phyloP scores from a whole-genome alignment of 1,140 invertebrate species.

The Drosophila ercepeae region DNA sequence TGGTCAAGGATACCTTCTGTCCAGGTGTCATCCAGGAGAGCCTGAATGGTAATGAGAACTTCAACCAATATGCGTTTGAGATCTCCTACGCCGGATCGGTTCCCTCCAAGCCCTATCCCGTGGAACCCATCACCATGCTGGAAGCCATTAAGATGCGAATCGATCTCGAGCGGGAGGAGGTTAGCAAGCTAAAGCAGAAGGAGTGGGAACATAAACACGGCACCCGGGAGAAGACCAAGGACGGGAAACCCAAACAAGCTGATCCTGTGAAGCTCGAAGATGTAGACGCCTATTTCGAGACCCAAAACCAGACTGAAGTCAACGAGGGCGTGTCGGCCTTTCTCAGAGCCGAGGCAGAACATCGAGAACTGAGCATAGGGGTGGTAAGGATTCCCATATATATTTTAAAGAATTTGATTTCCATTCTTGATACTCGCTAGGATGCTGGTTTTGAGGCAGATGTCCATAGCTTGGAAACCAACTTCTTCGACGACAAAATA shows the following conservation, averaged over 20 bases:
- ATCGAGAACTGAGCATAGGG: neutral
- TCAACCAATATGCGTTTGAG: slow-evolving; percentile 55
- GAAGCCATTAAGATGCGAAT: slow-evolving; percentile 67
- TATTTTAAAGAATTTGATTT: neutral
- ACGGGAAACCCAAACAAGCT: neutral
- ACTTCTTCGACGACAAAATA: slow-evolving; percentile 46
- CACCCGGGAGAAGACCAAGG: neutral
- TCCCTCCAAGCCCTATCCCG: slow-evolving; percentile 39
- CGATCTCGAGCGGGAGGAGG: slow-evolving; percentile 51
- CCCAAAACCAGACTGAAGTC: slow-evolving; percentile 32
- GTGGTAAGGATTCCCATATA: slow-evolving; percentile 18
- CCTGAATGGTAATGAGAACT: slow-evolving; percentile 48
- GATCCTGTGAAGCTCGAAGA: neutral
- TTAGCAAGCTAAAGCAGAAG: slow-evolving; percentile 5
- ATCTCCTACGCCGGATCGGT: slow-evolving; percentile 47
- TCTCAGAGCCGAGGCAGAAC: slow-evolving; percentile 37
- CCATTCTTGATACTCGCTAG: neutral
- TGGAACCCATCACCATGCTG: slow-evolving; percentile 69
- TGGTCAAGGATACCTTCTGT: slow-evolving; percentile 58
- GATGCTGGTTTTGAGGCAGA: slow-evolving; percentile 30
- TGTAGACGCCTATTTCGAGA: slow-evolving; percentile 34
- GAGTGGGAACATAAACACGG: neutral
- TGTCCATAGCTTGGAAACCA: slow-evolving; percentile 35
- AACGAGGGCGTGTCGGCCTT: slow-evolving; percentile 46
- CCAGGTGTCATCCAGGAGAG: slow-evolving; percentile 62